Evolutionary conservation across 2,888 invertebrate species (phyloP), one percentile per base, ranked within the genome.

Genomic region (Diogma glabrata): DNA sequence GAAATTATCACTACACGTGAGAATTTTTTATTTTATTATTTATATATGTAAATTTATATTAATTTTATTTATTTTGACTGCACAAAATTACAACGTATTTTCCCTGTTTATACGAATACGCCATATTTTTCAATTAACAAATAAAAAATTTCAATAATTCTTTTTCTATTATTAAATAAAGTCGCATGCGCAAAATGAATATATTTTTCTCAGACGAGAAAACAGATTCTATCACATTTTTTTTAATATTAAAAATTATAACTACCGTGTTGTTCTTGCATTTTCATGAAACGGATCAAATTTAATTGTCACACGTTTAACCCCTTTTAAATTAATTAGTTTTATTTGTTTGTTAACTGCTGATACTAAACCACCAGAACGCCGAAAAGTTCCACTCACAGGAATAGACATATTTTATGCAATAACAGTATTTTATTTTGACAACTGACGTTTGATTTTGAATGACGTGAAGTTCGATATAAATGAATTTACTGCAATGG

Each of bases 241-340:
- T 28, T 26, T 22, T 22, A 20, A 20, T 14, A 12, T 20, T 12
- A n/a, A 9, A 3, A 3, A 17, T 3, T n/a, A 45, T 46, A 58
- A 51, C 63, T 65, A 76, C 76, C 76, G 73, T 54, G 75, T 74
- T 47, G 73, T 76, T 54, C 71, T 72, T 52, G 82, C 81, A 69
- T 82, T 81, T 60, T 80, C 75, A 59, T 80, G 76, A 67, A 91
- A 91, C 4, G 92, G 91, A 72, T 92, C 91, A 63, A 91, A 90
- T 69, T 82, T 80, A 49, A 89, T 78, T 49, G 79, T 77, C 53
- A 92, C 78, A 67, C 79, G 77, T 61, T 84, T 83, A 1, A 87
- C 84, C 40, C 87, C 87, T 66, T 86, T 86, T 53, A 91, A 73
- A 73, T 84, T 87, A 9, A 91, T 67, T 56, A 66, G 61, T 64